Evolutionary conservation across 1,140 invertebrate genomes (phyloP).

Genomic region (Micrasema longulum): DNA sequence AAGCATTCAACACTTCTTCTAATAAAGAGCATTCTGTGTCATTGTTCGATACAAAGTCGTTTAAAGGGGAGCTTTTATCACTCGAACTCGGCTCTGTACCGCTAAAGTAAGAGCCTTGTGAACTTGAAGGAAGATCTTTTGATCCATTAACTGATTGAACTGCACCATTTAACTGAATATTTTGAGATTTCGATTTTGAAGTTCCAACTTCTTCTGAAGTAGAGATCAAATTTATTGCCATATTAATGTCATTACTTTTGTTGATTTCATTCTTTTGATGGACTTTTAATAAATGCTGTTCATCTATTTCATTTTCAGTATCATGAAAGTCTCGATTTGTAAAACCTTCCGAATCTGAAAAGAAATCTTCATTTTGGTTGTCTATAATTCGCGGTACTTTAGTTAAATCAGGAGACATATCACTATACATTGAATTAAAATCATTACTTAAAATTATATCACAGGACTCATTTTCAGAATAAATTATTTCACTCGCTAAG

Average conservation of each 20-base stretch:
- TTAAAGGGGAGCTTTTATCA: slow-evolving; percentile 8
- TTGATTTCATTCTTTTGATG: slow-evolving; percentile 68
- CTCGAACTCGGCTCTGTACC: slow-evolving; percentile 48
- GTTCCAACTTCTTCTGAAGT: not conserved
- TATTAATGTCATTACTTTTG: slow-evolving; percentile 60
- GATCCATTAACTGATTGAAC: not conserved
- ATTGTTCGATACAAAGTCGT: slow-evolving; percentile 50
- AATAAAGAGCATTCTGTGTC: slow-evolving; percentile 63
- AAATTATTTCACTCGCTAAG: slow-evolving; percentile 46
- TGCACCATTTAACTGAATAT: too few relatives aligned
- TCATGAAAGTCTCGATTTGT: slow-evolving; percentile 57
- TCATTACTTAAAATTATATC: slow-evolving; percentile 53
- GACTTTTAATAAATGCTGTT: slow-evolving; percentile 63
- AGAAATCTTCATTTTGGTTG: slow-evolving; percentile 58
- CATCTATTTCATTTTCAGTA: slow-evolving; percentile 63
- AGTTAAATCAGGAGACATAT: slow-evolving; percentile 48
- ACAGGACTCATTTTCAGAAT: slow-evolving; percentile 53
- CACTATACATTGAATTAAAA: slow-evolving; percentile 47
- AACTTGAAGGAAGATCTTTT: not conserved
- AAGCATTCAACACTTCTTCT: slow-evolving; percentile 64
- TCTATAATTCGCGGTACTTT: slow-evolving; percentile 45
- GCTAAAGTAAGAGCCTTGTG: slow-evolving; percentile 23
- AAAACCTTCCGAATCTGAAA: slow-evolving; percentile 62
- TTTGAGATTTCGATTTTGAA: too few relatives aligned
- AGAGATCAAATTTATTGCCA: not conserved